Conservation (phyloP, 2,113 vertebrate species). For the Tringa solitaria region DNA sequence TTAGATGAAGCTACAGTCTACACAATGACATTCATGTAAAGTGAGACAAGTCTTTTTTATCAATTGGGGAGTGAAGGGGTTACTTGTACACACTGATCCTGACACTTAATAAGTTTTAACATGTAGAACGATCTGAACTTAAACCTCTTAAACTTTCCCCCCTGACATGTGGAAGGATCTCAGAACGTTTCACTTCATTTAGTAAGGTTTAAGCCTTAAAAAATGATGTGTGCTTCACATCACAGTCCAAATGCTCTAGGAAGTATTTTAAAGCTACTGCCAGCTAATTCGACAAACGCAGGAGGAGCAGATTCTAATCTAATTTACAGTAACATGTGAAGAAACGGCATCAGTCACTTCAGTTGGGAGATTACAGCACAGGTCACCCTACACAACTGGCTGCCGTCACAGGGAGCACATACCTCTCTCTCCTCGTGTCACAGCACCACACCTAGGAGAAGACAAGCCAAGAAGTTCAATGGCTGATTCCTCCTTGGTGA, state of each 20-base stretch:
- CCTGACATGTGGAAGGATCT: neutral
- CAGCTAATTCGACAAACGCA: neutral
- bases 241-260: neutral
- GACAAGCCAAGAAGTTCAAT: neutral
- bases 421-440: neutral
- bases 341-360: neutral
- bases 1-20: constrained; percentile 7
- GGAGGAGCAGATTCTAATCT: neutral
- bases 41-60: constrained; percentile 5
- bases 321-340: neutral
- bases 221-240: neutral
- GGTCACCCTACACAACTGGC: neutral
- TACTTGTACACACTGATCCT: neutral
- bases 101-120: constrained; percentile 6
- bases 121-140: neutral
- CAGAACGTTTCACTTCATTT: neutral
- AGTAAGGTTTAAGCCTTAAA: neutral
- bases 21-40: neutral
- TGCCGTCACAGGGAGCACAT: neutral
- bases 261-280: neutral
- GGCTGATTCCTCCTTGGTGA: neutral
- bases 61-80: neutral
- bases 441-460: neutral
- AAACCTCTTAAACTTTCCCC: neutral
- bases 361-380: neutral